Evolutionary conservation across 2,888 invertebrate species (phyloP).

Genomic region (Drosophila rellima): DNA sequence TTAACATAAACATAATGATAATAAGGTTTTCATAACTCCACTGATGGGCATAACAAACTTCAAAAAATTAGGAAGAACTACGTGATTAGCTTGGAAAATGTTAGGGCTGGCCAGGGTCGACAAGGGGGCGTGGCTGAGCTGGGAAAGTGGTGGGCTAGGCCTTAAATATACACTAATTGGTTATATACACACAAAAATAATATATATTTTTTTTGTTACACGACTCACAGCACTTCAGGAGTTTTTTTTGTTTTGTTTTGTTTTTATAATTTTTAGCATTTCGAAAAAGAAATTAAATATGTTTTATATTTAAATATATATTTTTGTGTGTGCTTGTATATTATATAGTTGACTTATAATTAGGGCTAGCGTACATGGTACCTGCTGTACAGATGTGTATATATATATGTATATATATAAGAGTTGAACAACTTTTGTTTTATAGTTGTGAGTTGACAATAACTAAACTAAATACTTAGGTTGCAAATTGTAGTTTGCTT

Average conservation of each 20-base stretch:
- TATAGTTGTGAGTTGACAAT: conserved; percentile 51
- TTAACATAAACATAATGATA: conserved; percentile 39
- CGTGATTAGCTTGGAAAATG: conserved; percentile 59
- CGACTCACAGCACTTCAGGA: conserved; percentile 83
- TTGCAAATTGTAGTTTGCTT: conserved; percentile 48
- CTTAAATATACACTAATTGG: conserved; percentile 44
- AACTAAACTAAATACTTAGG: conserved; percentile 68
- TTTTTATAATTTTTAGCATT: conserved; percentile 33
- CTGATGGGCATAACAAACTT: conserved; percentile 41
- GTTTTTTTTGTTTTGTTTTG: conserved; percentile 54
- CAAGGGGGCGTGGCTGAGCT: conserved; percentile 3
- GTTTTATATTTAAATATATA: conserved; percentile 32
- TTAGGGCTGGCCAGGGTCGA: conserved; percentile 3
- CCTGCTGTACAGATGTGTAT: conserved; percentile 45
- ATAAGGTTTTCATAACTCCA: conserved; percentile 28
- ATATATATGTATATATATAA: conserved; percentile 30
- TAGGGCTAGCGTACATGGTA: conserved; percentile 60
- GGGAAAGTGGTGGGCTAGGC: conserved; percentile 42
- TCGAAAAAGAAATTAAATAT: conserved; percentile 49
- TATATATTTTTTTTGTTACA: conserved; percentile 38
- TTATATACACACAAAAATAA: conserved; percentile 20
- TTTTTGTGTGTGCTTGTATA: conserved; percentile 38
- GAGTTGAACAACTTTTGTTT: conserved; percentile 47
- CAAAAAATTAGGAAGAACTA: conserved; percentile 71
- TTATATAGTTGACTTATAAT: conserved; percentile 37